phyloP scores from a whole-genome alignment of 2,113 vertebrate species.

The Bubo blakistoni region DNA sequence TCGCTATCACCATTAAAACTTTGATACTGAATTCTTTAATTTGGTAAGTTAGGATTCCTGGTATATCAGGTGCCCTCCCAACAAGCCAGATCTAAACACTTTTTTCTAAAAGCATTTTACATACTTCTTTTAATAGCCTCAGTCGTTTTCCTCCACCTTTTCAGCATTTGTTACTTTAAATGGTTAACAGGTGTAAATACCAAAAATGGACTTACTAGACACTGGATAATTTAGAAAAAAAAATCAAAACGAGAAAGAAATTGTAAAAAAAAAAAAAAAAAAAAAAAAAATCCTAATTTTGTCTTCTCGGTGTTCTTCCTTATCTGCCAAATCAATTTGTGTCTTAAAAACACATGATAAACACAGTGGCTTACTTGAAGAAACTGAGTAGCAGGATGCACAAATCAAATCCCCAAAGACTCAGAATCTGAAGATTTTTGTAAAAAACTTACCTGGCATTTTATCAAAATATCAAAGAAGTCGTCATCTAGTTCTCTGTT shows the following conservation, averaged over 20 bases:
- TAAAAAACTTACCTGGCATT: constrained; percentile 82
- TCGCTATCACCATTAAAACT: neutral
- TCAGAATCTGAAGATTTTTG: neutral
- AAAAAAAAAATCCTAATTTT: neutral
- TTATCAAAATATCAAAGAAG: constrained; percentile 93
- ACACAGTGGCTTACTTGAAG: neutral
- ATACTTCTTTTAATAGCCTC: neutral
- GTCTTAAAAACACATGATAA: neutral
- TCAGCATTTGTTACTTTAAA: neutral
- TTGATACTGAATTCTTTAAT: neutral
- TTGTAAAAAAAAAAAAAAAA: neutral
- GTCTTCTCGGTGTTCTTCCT: neutral
- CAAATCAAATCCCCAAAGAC: neutral
- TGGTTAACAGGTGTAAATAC: neutral
- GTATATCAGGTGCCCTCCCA: neutral
- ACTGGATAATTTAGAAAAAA: neutral
- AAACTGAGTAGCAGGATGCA: neutral
- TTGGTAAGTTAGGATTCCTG: neutral
- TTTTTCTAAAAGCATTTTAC: neutral
- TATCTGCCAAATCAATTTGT: neutral
- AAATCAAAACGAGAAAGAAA: neutral
- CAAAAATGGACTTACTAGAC: neutral
- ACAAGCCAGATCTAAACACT: neutral
- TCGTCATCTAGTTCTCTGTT: constrained; percentile 84
- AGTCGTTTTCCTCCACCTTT: neutral